Percentiles rank a stretch among this genome's conserved stretches.
These are phyloP conservation scores for Merops nubicus DNA, from an alignment of 2,113 vertebrate genomes.

Conservation along the genomic window DNA sequence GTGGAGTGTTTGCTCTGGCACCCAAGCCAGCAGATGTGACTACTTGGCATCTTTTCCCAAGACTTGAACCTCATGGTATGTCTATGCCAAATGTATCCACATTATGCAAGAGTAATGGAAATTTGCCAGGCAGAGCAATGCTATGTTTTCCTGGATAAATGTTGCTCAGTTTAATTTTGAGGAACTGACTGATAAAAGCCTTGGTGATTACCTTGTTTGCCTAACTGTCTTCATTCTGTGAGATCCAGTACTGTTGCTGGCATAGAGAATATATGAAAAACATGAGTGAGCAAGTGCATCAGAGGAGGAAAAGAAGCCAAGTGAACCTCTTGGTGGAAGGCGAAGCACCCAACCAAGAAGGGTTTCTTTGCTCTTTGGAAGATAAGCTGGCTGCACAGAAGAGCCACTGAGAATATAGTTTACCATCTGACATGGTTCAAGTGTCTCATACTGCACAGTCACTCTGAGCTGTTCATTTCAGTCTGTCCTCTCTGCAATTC, in stretches of 20 bases:
- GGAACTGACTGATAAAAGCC: slow-evolving; percentile 51
- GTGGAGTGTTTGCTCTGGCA: slow-evolving; percentile 64
- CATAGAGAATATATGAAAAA: neutral
- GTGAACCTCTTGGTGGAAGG: neutral
- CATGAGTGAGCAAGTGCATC: neutral
- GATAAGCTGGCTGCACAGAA: neutral
- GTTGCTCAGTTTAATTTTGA: slow-evolving; percentile 69
- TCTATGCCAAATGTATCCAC: slow-evolving; percentile 67
- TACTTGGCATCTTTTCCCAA: slow-evolving; percentile 60
- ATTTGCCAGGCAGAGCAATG: slow-evolving; percentile 59
- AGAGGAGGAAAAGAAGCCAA: neutral
- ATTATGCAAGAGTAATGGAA: slow-evolving; percentile 69
- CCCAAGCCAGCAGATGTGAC: slow-evolving; percentile 70
- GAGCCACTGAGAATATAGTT: neutral
- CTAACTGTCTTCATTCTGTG: neutral
- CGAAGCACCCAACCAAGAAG: neutral
- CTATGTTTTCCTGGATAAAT: slow-evolving; percentile 63
- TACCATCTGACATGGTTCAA: neutral
- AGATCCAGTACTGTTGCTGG: neutral
- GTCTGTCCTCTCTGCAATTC: neutral
- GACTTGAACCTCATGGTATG: slow-evolving; percentile 63
- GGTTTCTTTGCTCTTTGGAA: neutral
- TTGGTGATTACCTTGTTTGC: slow-evolving; percentile 55
- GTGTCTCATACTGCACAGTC: neutral
- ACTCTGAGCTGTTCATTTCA: neutral